phyloP scores from a whole-genome alignment of 2,113 vertebrate species.

The Dasyornis broadbenti region DNA sequence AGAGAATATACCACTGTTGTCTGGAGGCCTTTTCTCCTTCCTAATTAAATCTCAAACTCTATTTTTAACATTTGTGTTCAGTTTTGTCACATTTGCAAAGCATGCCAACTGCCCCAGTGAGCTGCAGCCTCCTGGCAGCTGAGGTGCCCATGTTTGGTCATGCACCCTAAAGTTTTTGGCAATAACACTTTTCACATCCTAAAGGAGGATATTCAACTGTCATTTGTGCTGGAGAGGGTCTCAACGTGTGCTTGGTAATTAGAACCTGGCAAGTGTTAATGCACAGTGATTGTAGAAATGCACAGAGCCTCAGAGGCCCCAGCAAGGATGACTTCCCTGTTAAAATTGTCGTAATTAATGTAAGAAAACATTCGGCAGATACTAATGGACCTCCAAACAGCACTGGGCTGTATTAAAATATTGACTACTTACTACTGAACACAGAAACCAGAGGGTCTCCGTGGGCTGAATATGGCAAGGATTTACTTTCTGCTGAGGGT shows the following conservation, averaged over 20 bases:
- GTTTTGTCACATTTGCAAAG: not conserved
- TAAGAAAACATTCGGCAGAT: accelerated
- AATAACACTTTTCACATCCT: not conserved
- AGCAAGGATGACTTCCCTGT: not conserved
- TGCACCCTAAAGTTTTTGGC: conserved; percentile 32
- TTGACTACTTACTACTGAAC: not conserved
- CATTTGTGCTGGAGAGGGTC: not conserved
- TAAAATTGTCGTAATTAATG: not conserved
- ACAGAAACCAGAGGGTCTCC: not conserved
- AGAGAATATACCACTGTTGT: not conserved
- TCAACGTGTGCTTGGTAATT: not conserved
- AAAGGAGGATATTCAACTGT: not conserved
- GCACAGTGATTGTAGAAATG: not conserved
- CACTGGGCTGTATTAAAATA: not conserved
- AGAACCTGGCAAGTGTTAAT: not conserved
- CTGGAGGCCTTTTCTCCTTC: not conserved
- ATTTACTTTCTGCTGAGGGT: not conserved
- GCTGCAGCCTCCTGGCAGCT: not conserved
- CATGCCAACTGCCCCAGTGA: not conserved
- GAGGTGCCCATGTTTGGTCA: conserved; percentile 50
- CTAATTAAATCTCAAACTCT: not conserved
- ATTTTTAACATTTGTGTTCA: not conserved
- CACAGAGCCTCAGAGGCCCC: not conserved
- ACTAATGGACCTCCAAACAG: not conserved
- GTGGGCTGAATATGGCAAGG: not conserved